Percentiles rank a stretch among this genome's conserved stretches.
Evolutionary conservation across 2,888 invertebrate genomes (phyloP).

Genomic region (Rhyacophila evoluta): DNA sequence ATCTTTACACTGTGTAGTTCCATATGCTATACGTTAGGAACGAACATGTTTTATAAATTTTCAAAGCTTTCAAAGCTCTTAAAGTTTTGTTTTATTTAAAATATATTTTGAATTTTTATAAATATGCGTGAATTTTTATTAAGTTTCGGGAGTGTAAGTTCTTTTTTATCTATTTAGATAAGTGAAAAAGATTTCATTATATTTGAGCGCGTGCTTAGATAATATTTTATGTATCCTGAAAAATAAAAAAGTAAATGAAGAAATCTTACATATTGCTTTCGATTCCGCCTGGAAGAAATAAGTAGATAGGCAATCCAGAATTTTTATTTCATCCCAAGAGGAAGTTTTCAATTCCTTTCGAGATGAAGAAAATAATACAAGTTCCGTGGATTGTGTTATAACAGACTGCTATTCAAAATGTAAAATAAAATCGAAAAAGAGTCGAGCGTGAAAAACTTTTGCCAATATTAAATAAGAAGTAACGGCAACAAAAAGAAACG

Average conservation of each 20-base stretch:
- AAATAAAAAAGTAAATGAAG: neutral
- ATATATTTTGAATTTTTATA: too few species aligned
- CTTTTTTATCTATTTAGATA: too few species aligned
- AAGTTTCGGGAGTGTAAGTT: too few species aligned
- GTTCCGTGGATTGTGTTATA: conserved; percentile 50
- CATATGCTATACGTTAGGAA: too few species aligned
- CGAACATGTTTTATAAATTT: too few species aligned
- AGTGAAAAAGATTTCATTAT: too few species aligned
- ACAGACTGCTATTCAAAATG: conserved; percentile 45
- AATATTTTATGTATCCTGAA: too few species aligned
- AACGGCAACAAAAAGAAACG: conserved; percentile 27
- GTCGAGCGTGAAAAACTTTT: conserved; percentile 36
- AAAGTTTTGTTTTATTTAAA: too few species aligned
- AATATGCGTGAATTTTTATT: too few species aligned
- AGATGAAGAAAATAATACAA: conserved; percentile 50
- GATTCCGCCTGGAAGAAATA: neutral
- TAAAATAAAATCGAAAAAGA: conserved; percentile 48
- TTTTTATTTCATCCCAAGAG: conserved; percentile 3
- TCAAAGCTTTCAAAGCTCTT: too few species aligned
- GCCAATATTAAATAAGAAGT: conserved; percentile 46
- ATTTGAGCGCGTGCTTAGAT: too few species aligned
- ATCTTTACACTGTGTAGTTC: too few species aligned
- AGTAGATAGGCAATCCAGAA: neutral
- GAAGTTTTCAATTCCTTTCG: conserved; percentile 27
- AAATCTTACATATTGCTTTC: neutral